Evolutionary conservation across 1,140 invertebrate species (phyloP), one percentile per base, ranked within the genome.

Genomic region (Andricus grossulariae): DNA sequence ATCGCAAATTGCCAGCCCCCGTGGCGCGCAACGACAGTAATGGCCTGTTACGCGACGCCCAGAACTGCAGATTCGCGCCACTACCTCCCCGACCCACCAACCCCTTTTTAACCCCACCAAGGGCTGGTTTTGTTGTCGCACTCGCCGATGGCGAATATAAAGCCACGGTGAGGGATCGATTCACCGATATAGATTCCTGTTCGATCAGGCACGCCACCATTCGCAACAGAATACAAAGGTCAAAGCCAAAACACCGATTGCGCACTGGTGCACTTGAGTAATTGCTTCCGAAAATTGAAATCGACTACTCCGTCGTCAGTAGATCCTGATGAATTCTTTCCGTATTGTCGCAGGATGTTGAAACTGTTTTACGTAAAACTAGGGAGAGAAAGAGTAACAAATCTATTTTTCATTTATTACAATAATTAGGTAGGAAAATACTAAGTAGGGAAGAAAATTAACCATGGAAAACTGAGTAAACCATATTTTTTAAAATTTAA

Each of bases 1-100:
- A 83, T 86, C 84, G 83, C 84, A 86, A 86, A 86, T 86, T 86
- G 82, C 83, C 72, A 76, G 78, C 49, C 60, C 83, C 73, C 81
- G 80, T 74, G 82, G 76, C 71, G 80, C 32, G 77, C 84, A 86
- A 86, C 85, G 81, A 82, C 83, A 66, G 60, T 66, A 66, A 66
- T 66, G 60, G 60, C 60, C 84, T 85, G 82, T 84, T 84, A 86
- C 80, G 82, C 76, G 78, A 81, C 76, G 82, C 80, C 79, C 80
- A 75, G 75, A 74, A 84, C 82, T 86, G 66, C 50, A 78, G 78
- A 84, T 84, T 83, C 78, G 71, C 79, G 74, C 79, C 77, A 77
- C 73, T 81, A 78, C 77, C 74, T 74, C 45, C 71, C 50, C 82
- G 57, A 79, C 75, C 45, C 74, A 12, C 11, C 11, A 25, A n/a